Conservation (phyloP, 2,888 invertebrate species). For the Bugula neritina region DNA sequence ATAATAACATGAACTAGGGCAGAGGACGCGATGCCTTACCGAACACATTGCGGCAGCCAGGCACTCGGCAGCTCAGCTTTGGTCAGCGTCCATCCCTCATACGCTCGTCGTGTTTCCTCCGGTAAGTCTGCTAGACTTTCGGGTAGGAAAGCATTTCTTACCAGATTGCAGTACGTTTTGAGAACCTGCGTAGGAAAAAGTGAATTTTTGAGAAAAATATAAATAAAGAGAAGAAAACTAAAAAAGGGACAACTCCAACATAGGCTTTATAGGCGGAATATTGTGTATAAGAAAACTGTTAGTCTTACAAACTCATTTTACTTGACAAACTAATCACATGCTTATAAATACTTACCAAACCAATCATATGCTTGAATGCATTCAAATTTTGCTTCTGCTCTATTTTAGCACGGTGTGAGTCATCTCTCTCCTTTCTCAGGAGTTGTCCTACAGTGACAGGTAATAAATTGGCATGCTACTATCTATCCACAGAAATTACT, state of each 20-base stretch:
- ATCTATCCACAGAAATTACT: no score
- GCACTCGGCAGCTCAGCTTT: slow-evolving; percentile 49
- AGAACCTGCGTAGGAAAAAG: slow-evolving; percentile 72
- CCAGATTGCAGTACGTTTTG: slow-evolving; percentile 67
- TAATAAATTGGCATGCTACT: no score
- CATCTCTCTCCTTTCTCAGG: slow-evolving; percentile 11
- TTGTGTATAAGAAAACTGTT: no score
- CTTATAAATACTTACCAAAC: no score
- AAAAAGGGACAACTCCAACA: no score
- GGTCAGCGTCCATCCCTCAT: slow-evolving; percentile 57
- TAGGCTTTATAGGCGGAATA: no score
- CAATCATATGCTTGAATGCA: slow-evolving; percentile 12
- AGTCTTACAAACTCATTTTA: no score
- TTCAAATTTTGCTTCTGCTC: slow-evolving; percentile 18
- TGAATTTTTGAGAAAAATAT: no score
- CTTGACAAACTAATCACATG: no score
- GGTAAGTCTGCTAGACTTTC: slow-evolving; percentile 58
- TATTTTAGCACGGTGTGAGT: slow-evolving; percentile 1
- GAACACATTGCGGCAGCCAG: slow-evolving; percentile 75
- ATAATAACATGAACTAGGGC: no score
- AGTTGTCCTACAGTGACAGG: neutral
- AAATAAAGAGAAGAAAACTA: no score
- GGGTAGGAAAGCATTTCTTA: slow-evolving; percentile 68
- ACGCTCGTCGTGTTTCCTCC: slow-evolving; percentile 48
- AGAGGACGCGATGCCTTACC: no score